Evolutionary conservation across 1,140 invertebrate genomes (phyloP).

Genomic region (Drosophila arizonae): DNA sequence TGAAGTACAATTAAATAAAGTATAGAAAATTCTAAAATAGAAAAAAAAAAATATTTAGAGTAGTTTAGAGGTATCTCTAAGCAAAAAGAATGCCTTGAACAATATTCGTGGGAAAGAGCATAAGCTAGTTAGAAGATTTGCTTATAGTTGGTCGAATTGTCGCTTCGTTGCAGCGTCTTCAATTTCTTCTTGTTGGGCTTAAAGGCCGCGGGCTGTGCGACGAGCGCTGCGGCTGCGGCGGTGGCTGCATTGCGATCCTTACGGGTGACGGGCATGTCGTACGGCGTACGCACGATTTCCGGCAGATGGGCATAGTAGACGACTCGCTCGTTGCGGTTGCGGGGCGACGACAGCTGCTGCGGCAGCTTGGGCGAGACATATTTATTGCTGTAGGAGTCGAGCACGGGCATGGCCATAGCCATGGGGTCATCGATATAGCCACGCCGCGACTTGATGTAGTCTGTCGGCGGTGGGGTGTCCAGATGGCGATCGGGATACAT

Average conservation of each 20-base stretch:
- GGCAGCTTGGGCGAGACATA: slow-evolving; percentile 57
- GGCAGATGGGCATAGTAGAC: slow-evolving; percentile 84
- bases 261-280: slow-evolving; percentile 44
- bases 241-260: slow-evolving; percentile 41
- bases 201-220: slow-evolving; percentile 26
- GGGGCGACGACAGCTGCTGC: slow-evolving; percentile 31
- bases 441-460: slow-evolving; percentile 62
- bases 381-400: slow-evolving; percentile 56
- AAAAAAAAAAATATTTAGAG: background rate
- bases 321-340: slow-evolving; percentile 74
- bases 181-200: slow-evolving; percentile 59
- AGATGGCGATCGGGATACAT: slow-evolving; percentile 78
- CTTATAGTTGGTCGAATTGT: slow-evolving; percentile 58
- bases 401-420: slow-evolving; percentile 17
- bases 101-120: background rate
- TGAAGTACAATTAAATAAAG: background rate
- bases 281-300: slow-evolving; percentile 83
- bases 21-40: background rate
- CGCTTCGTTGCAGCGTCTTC: slow-evolving; percentile 35
- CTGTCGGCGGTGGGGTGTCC: slow-evolving; percentile 64
- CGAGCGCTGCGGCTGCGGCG: background rate
- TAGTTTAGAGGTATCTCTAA: background rate
- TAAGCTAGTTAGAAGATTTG: slow-evolving; percentile 31
- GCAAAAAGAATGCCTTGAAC: slow-evolving; percentile 1
- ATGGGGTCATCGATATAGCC: slow-evolving; percentile 55